A percentile compares a stretch with the other conserved stretches of the same genome.
Evolutionary conservation across 2,888 invertebrate genomes (phyloP).

Genomic region (Drosophila mercatorum): DNA sequence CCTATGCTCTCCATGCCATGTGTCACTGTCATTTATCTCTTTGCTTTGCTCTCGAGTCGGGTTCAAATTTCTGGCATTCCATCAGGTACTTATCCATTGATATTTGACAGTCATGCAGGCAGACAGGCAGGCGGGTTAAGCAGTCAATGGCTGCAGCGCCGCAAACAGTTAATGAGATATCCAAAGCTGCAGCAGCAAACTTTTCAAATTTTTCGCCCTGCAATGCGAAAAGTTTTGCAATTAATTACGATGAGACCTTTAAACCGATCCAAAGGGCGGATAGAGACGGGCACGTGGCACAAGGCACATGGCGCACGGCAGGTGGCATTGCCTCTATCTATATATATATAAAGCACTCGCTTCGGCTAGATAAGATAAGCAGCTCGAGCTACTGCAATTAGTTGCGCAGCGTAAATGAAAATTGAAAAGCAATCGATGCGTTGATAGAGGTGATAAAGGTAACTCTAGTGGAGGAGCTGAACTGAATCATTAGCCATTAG

Average conservation of each 20-base stretch:
- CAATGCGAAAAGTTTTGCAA: constrained; percentile 69
- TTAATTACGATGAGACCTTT: constrained; percentile 67
- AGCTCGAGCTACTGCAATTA: constrained; percentile 47
- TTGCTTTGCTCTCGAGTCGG: not conserved
- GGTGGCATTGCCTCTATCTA: constrained; percentile 8
- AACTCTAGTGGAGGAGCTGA: not conserved
- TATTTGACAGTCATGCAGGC: constrained; percentile 47
- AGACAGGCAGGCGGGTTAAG: constrained; percentile 4
- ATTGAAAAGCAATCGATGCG: constrained; percentile 46
- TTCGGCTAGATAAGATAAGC: constrained; percentile 40
- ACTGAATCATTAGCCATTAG: not conserved
- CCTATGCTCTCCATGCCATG: not conserved
- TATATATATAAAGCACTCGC: not conserved
- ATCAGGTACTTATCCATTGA: constrained; percentile 24
- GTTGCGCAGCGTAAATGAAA: constrained; percentile 35
- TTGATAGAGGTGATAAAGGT: not conserved
- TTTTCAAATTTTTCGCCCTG: constrained; percentile 44
- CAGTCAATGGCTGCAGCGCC: constrained; percentile 34
- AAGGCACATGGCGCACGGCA: not conserved
- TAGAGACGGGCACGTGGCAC: not conserved
- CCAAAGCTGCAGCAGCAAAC: constrained; percentile 42
- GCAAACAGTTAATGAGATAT: constrained; percentile 48
- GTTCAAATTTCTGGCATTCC: constrained; percentile 1
- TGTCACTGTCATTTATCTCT: not conserved
- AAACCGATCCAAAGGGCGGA: constrained; percentile 23